Evolutionary conservation across 2,888 invertebrate genomes (phyloP), one percentile per base, ranked within the genome.

Genomic region (Harpagoxenus sublaevis): DNA sequence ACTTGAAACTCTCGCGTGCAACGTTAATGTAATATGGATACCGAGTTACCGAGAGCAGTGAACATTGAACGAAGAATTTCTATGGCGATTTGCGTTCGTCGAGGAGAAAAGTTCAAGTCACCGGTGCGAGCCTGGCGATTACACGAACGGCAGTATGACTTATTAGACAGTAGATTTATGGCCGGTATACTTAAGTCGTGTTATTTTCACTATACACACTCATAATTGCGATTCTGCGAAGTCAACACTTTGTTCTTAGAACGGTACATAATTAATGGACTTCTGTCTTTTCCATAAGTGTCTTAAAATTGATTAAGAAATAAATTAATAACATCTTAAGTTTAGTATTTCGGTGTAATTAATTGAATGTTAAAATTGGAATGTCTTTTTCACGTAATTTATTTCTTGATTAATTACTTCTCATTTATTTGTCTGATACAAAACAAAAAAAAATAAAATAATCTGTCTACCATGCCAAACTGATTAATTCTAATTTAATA

Each of bases 111-210:
- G 28, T 77, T 65, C 23, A 23, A 39, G 18, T 23, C 51, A 28
- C 23, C 51, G 23, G 3, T 62, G 15, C 18, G 51, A 77, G 18
- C 39, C 53, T 35, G 39, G 23, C 39, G 18, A 77, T 77, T 77
- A 75, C 28, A n/a, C 31, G 60, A 48, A 39, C 8, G 18, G 18
- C 28, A 28, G 31, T 12, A 53, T 28, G 18, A 18, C 35, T 35
- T 53, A 62, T 48, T 65, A 42, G 57, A 73, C 48, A 8, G 39
- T 65, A 65, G 39, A 77, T 77, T 51, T 39, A 77, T 42, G 65
- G 23, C 12, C 18, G 28, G 45, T 65, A 23, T 12, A 53, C 18
- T 77, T 65, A 18, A 62, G 65, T 35, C 51, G 3, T 39, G 18
- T 12, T 39, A 12, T 12, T 77, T 63, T 35, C 65, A n/a, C 53